Base-by-base conservation (phyloP, 2,113 vertebrate genomes). In the Colistium nudipinnis region DNA sequence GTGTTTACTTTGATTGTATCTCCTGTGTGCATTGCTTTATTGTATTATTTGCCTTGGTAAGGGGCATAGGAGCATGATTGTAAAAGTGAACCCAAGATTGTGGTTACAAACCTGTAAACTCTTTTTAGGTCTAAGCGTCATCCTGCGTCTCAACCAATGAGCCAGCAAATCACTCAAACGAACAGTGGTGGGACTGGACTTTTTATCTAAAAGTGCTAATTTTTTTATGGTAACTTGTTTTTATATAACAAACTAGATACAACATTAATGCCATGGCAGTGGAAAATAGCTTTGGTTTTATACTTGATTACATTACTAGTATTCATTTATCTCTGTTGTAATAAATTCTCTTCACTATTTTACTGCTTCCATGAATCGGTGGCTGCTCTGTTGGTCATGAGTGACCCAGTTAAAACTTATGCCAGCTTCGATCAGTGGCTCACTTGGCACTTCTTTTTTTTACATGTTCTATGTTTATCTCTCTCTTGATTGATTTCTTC, bases 331-430 rank as follows among this genome's bases (percentile, higher is more conserved):
- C 10, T 6, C 20, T 24, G 44, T 44, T 17, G 36, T 66, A 45
- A 66, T 6, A 16, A 39, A 6, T 45, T 66, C 24, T 41, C 12
- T 49, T 52, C 7, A 19, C 45, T 16, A 31, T 47, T 31, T 11
- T 16, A 24, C 24, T 10, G 30, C 28, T 11, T 62, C 49, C 41
- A 11, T 30, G 14, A 30, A 22, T n/a, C 14, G 16, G 10, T 13
- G 24, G 4, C 43, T 6, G 14, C 17, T 57, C 55, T 25, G 38
- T 35, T 62, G 67, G 67, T 72, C 72, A 56, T 27, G 31, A 20
- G 38, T 68, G 62, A 69, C 70, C 54, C 63, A 65, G 28, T 76
- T 80, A 64, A 60, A 61, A 62, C 16, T 22, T 38, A 2, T 31
- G 30, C 22, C 19, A 7, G 20, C 38, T 68, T 45, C 52, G 62